A percentile compares a stretch with the other conserved stretches of the same genome.
Conservation (phyloP, 2,797 vertebrate species). For the Lemur catta region DNA sequence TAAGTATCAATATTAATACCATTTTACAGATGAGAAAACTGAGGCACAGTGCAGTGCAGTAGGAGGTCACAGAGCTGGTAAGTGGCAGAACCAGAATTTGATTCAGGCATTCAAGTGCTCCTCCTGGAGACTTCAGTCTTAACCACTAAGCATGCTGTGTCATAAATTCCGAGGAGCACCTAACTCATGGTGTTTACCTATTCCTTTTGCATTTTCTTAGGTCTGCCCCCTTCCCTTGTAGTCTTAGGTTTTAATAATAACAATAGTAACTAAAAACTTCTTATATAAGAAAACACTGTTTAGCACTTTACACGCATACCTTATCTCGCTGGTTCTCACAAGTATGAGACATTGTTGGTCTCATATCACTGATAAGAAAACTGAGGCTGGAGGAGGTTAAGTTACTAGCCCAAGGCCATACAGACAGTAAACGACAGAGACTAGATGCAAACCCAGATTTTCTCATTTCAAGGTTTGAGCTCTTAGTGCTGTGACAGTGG, state of each 20-base stretch:
- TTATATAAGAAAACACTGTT: not conserved
- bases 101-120: not conserved
- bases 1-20: not conserved
- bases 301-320: not conserved
- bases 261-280: not conserved
- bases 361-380: not conserved
- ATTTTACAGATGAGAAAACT: constrained; percentile 22
- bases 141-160: not conserved
- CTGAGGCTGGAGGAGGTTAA: not conserved
- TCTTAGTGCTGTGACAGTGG: not conserved
- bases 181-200: not conserved
- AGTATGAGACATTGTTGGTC: not conserved
- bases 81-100: not conserved
- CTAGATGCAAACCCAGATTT: not conserved
- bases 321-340: constrained; percentile 20
- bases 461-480: not conserved
- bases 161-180: not conserved
- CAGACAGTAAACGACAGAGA: not conserved
- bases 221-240: not conserved
- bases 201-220: not conserved
- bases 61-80: not conserved
- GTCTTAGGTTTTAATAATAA: not conserved
- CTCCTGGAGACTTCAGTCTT: not conserved
- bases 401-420: not conserved
- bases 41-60: not conserved